Base-by-base conservation (phyloP, 2,888 invertebrate species). In the Pseudolycoriella hygida region DNA sequence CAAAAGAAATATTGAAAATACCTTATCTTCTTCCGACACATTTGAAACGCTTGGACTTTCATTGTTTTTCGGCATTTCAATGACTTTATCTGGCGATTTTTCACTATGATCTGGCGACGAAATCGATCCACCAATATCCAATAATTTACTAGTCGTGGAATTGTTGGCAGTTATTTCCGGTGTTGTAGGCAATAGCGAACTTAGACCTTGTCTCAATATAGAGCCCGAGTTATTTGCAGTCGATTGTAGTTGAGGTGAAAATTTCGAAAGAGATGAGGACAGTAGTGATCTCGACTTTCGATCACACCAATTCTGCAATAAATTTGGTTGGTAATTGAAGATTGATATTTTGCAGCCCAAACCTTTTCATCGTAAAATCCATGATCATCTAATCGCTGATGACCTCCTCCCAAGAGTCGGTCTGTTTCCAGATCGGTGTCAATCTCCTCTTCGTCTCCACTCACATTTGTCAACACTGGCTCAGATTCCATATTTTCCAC, bases 351-450 rank as follows among this genome's bases (percentile, higher is more conserved):
- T n/a, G n/a, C n/a, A n/a, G n/a, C n/a, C n/a, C n/a, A n/a, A 56
- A 81, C 80, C 72, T 87, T 88, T 53, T 89, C 88, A 56, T 89
- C 88, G 56, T 86, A 89, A 67, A 88, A 89, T 48, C 88, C 87
- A 62, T 87, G 86, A 62, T 89, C 89, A 56, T 89, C 89, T n/a
- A 88, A 82, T 53, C 90, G 72, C 63, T 94, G 93, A 60, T 94
- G 93, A 32, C 43, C 38, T 4, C 25, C 8, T 15, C 94, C 93
- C 49, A 96, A 73, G 50, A 96, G 69, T 55, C 94, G 73, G 65
- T 96, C 96, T n/a, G 96, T 96, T 68, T 96, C 96, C 54, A 94
- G 76, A 64, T 97, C 96, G 1, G 96, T 97, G 59, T 96, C 96
- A 19, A 92, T 89, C 67, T 90, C 90, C 60, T 83, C 86, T 74